Evolutionary conservation across 2,888 invertebrate genomes (phyloP).

Genomic region (Nomada hirtipes): DNA sequence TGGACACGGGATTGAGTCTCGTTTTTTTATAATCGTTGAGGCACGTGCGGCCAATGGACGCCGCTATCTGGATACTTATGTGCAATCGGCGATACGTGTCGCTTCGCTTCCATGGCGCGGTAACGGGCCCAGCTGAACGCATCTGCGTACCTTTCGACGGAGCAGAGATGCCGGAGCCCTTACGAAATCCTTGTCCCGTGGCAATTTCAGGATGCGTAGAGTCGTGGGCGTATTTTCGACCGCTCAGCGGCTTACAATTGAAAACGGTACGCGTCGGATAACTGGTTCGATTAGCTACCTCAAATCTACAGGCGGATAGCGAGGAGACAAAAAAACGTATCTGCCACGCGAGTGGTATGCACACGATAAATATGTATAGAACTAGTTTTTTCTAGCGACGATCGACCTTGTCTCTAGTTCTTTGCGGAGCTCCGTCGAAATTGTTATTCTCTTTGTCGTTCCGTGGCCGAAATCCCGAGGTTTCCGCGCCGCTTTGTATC

Average conservation of each 20-base stretch:
- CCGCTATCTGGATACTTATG: neutral
- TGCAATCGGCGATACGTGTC: no score
- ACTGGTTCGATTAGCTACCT: constrained; percentile 18
- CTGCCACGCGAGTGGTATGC: neutral
- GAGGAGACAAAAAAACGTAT: neutral
- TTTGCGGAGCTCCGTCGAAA: neutral
- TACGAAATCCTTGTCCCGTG: no score
- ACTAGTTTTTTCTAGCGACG: neutral
- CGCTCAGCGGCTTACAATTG: no score
- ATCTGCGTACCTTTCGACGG: neutral
- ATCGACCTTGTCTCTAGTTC: constrained; percentile 1
- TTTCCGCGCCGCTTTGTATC: no score
- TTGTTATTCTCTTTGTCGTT: neutral
- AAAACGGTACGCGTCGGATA: neutral
- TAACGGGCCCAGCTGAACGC: neutral
- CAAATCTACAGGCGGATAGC: no score
- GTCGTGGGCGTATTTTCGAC: no score
- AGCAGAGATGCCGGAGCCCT: no score
- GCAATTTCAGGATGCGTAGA: no score
- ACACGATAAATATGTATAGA: constrained; percentile 24
- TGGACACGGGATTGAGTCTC: neutral
- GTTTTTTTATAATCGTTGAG: neutral
- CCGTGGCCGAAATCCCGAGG: neutral
- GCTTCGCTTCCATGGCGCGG: no score
- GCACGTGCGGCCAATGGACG: neutral